These are phyloP conservation scores for Chlorospingus semifuscus DNA, from an alignment of 2,797 vertebrate species.

Conservation along the genomic window DNA sequence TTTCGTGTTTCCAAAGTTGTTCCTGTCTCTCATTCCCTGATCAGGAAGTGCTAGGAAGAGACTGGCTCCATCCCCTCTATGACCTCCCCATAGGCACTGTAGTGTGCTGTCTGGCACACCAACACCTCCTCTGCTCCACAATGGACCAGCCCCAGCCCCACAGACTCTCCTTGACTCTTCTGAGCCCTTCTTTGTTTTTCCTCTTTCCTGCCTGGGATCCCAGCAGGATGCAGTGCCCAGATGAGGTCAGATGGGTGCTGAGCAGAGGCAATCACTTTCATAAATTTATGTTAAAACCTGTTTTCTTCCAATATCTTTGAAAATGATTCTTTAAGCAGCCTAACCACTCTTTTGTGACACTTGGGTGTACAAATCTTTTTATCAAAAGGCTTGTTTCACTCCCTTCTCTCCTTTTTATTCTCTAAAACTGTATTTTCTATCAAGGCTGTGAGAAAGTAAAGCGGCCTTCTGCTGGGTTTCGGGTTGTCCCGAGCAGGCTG, in stretches of 20 bases:
- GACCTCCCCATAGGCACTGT: neutral
- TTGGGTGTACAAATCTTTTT: neutral
- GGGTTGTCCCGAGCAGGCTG: too few relatives aligned
- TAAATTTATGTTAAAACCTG: neutral
- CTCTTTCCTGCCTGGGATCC: neutral
- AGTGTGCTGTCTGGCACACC: too few relatives aligned
- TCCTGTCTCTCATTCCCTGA: neutral
- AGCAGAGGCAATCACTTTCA: neutral
- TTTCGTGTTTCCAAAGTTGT: neutral
- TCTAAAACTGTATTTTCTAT: neutral
- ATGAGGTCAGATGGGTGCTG: neutral
- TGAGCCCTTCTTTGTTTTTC: neutral
- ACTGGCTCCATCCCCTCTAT: too few relatives aligned
- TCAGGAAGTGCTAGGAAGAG: neutral
- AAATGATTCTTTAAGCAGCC: neutral
- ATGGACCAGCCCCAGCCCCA: neutral
- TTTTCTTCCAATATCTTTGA: neutral
- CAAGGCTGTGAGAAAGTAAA: neutral
- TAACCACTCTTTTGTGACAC: neutral
- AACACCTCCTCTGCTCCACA: accelerated
- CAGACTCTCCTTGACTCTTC: neutral
- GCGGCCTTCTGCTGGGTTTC: too few relatives aligned
- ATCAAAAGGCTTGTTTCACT: neutral
- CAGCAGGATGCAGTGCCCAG: neutral
- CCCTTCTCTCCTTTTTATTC: neutral